A percentile compares a stretch with the other conserved stretches of the same genome.
Conservation (phyloP, 2,113 vertebrate genomes). For the Crotalus helleri region DNA sequence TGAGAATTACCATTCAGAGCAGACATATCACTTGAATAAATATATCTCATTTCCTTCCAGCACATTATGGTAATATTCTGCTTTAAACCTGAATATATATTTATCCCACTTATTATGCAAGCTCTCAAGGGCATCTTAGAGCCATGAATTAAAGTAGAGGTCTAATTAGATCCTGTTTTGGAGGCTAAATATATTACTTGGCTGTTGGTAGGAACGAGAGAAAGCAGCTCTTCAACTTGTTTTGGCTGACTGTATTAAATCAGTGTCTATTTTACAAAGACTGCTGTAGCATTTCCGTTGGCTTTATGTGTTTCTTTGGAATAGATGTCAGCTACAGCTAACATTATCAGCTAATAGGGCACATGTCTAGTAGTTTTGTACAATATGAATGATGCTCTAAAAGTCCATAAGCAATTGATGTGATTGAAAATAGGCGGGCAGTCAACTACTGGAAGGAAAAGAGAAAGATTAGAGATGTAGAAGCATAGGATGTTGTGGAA, state of each 20-base stretch:
- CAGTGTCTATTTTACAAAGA: background rate
- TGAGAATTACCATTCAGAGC: background rate
- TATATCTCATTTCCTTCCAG: slow-evolving; percentile 10
- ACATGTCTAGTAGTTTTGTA: background rate
- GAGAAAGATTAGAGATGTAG: too few relatives aligned
- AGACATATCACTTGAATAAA: background rate
- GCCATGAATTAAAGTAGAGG: slow-evolving; percentile 35
- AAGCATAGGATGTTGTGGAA: background rate
- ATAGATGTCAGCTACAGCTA: slow-evolving; percentile 7
- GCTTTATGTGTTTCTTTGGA: slow-evolving; percentile 43
- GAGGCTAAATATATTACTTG: slow-evolving; percentile 23
- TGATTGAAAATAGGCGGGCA: background rate
- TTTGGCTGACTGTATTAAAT: slow-evolving; percentile 16
- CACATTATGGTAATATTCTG: slow-evolving; percentile 10
- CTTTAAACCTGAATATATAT: slow-evolving; percentile 26
- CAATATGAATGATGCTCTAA: background rate
- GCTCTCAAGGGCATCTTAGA: slow-evolving; percentile 18
- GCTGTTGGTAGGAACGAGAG: background rate
- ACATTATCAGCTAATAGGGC: background rate
- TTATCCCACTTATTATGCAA: slow-evolving; percentile 10
- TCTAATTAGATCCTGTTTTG: slow-evolving; percentile 20
- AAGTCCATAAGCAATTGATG: background rate
- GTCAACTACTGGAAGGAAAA: background rate
- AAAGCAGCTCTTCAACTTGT: background rate
- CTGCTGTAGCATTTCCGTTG: background rate